Conservation (phyloP, 2,113 vertebrate species). For the Daboia siamensis region DNA sequence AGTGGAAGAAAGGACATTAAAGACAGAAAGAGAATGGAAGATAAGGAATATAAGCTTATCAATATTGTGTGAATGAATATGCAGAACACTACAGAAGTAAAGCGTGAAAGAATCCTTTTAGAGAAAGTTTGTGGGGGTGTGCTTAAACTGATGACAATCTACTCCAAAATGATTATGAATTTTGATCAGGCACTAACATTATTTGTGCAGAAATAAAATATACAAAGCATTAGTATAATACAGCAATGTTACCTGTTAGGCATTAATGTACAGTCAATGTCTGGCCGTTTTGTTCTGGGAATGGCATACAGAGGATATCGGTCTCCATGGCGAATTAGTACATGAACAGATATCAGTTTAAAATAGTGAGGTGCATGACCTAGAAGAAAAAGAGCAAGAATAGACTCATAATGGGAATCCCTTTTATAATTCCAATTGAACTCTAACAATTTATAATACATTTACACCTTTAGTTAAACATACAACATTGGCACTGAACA, state of each 20-base stretch:
- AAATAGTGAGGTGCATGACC: slow-evolving; percentile 93
- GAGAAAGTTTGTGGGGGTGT: no score
- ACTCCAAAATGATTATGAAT: background rate
- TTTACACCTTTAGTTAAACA: background rate
- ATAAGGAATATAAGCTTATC: background rate
- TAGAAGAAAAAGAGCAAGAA: slow-evolving; percentile 46
- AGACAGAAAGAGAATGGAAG: background rate
- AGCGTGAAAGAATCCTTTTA: background rate
- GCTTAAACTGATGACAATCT: background rate
- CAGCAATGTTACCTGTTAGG: slow-evolving; percentile 76
- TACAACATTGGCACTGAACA: background rate
- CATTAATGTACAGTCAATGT: slow-evolving; percentile 90
- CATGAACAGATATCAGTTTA: slow-evolving; percentile 88
- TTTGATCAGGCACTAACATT: background rate
- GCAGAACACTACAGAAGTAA: no score
- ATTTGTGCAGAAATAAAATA: background rate
- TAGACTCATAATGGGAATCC: background rate
- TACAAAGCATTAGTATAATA: background rate
- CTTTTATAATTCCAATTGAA: background rate
- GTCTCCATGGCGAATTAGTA: slow-evolving; percentile 95
- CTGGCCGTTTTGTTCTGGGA: slow-evolving; percentile 90
- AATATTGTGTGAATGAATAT: background rate
- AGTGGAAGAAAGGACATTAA: background rate
- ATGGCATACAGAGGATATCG: slow-evolving; percentile 93
- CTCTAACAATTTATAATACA: background rate